Evolutionary conservation across 2,888 invertebrate species (phyloP).

Genomic region (Euspilapteryx auroguttella): DNA sequence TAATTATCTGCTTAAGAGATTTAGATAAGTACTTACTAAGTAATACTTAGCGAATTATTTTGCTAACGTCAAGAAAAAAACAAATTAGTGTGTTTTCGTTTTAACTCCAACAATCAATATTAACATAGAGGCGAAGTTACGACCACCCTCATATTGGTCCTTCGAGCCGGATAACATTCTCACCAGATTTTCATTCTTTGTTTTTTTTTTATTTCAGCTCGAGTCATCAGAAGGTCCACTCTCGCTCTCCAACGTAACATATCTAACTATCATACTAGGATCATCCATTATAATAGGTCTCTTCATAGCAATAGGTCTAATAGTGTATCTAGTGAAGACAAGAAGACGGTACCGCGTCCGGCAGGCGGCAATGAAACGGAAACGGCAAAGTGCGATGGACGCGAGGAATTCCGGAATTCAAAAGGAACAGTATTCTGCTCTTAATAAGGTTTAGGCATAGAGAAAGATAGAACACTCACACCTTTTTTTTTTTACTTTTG

Average conservation of each 20-base stretch:
- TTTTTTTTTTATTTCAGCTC: conserved; percentile 20
- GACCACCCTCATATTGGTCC: too few relatives aligned
- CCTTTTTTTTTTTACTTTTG: too few relatives aligned
- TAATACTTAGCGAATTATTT: too few relatives aligned
- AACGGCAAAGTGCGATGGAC: conserved; percentile 32
- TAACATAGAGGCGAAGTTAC: neutral
- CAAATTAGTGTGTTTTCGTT: too few relatives aligned
- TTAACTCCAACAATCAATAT: conserved; percentile 3
- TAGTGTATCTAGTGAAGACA: conserved; percentile 32
- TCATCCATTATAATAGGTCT: conserved; percentile 26
- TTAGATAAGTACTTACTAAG: too few relatives aligned
- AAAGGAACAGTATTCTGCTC: conserved; percentile 31
- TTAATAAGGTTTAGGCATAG: conserved; percentile 36
- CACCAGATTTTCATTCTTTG: too few relatives aligned
- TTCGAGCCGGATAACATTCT: too few relatives aligned
- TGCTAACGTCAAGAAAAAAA: too few relatives aligned
- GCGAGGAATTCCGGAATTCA: conserved; percentile 19
- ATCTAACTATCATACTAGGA: conserved; percentile 28
- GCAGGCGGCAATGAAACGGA: conserved; percentile 29
- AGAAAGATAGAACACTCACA: too few relatives aligned
- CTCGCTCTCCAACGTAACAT: conserved; percentile 15
- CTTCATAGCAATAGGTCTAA: conserved; percentile 27
- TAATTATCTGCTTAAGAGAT: too few relatives aligned
- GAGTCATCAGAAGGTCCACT: conserved; percentile 31
- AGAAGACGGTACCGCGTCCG: conserved; percentile 24